Evolutionary conservation across 2,888 invertebrate species (phyloP).

Genomic region (Prosopocoilus inquinatus): DNA sequence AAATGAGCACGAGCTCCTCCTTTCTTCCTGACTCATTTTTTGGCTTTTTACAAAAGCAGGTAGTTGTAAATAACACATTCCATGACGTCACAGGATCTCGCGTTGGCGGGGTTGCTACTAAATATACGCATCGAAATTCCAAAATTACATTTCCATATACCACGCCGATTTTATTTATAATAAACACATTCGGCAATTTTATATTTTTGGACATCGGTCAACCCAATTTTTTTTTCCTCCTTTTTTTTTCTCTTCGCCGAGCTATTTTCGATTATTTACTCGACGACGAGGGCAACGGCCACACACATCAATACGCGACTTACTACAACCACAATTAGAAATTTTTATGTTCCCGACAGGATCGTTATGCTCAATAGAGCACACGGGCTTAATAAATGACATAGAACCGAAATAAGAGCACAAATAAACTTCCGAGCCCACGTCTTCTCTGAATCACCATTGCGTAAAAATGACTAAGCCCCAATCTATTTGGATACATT

Average conservation of each 20-base stretch:
- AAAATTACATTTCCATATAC: slow-evolving; percentile 25
- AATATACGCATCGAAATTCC: slow-evolving; percentile 25
- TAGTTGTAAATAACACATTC: slow-evolving; percentile 14
- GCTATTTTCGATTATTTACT: too few species aligned
- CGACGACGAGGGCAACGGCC: background rate
- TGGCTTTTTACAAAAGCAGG: slow-evolving; percentile 3
- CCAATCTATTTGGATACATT: slow-evolving; percentile 13
- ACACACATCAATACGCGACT: background rate
- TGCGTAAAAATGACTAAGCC: slow-evolving; percentile 27
- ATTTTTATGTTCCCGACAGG: too few species aligned
- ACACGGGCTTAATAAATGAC: background rate
- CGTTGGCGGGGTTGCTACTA: slow-evolving; percentile 27
- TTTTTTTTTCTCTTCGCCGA: too few species aligned
- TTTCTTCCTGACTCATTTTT: too few species aligned
- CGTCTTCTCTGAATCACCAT: slow-evolving; percentile 29
- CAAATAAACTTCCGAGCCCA: slow-evolving; percentile 31
- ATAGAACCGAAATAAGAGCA: slow-evolving; percentile 20
- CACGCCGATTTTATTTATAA: too few species aligned
- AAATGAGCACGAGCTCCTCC: too few species aligned
- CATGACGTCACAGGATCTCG: slow-evolving; percentile 22
- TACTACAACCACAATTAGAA: too few species aligned
- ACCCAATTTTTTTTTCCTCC: too few species aligned
- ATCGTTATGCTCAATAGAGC: too few species aligned
- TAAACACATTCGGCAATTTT: too few species aligned
- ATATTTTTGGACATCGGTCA: too few species aligned